Evolutionary conservation across 2,113 vertebrate species (phyloP).

Genomic region (Ranitomeya imitator): DNA sequence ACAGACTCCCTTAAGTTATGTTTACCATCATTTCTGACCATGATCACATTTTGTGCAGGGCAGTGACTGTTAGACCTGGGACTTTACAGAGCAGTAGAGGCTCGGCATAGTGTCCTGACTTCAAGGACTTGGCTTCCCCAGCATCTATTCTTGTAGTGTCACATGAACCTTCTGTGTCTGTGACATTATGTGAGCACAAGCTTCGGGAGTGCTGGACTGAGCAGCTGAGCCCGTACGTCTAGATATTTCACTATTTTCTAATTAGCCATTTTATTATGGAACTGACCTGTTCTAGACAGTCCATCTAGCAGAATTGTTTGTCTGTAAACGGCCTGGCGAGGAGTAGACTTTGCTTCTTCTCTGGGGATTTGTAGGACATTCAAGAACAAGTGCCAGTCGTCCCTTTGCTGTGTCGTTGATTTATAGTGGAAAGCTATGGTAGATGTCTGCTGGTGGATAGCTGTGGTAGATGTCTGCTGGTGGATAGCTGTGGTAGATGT

Average conservation of each 20-base stretch:
- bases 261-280: not conserved
- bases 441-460: no score
- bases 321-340: not conserved
- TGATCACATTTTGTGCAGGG: no score
- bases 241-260: not conserved
- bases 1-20: no score
- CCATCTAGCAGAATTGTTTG: not conserved
- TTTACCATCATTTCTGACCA: no score
- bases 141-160: slow-evolving; percentile 25
- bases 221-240: not conserved
- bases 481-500: no score
- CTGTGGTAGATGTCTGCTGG: no score
- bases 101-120: not conserved
- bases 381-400: not conserved
- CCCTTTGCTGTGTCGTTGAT: not conserved
- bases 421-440: not conserved
- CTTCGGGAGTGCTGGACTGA: not conserved
- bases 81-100: not conserved
- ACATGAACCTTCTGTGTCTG: not conserved
- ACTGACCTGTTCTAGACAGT: not conserved
- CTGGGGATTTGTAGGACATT: not conserved
- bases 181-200: not conserved
- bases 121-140: not conserved
- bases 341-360: not conserved
- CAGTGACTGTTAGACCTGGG: no score